Evolutionary conservation across 2,113 vertebrate genomes (phyloP).

Genomic region (Caranx melampygus): DNA sequence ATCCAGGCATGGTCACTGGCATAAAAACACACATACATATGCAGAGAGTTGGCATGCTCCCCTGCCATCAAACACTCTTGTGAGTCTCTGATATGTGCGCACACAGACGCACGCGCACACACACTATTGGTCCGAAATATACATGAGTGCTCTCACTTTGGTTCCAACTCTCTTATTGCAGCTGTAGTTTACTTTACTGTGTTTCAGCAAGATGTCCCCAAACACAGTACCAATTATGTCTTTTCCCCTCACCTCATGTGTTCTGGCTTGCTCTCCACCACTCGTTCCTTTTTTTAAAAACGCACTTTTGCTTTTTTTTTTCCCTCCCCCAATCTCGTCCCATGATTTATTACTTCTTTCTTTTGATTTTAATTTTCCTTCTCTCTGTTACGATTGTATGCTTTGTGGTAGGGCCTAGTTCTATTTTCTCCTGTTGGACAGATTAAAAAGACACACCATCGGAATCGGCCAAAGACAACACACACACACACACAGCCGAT

Average conservation of each 20-base stretch:
- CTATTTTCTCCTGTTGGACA: conserved; percentile 70
- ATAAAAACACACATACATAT: conserved; percentile 42
- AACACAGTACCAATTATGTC: conserved; percentile 70
- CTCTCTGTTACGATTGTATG: conserved; percentile 51
- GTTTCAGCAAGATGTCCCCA: conserved; percentile 66
- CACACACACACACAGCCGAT: conserved; percentile 15
- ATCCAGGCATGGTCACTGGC: conserved; percentile 46
- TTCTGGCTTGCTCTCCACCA: conserved; percentile 47
- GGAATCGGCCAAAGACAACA: conserved; percentile 65
- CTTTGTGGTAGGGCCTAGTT: conserved; percentile 64
- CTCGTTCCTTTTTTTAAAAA: conserved; percentile 57
- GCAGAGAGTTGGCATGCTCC: conserved; percentile 21
- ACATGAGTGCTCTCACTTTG: conserved; percentile 51
- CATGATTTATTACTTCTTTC: conserved; percentile 71
- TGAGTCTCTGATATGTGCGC: conserved; percentile 10
- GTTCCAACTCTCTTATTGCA: conserved; percentile 55
- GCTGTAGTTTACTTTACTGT: conserved; percentile 65
- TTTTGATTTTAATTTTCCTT: conserved; percentile 63
- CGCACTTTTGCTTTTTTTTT: conserved; percentile 1
- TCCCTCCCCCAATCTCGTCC: conserved; percentile 10
- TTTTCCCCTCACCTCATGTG: conserved; percentile 69
- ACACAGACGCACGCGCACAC: conserved; percentile 32
- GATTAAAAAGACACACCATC: conserved; percentile 67
- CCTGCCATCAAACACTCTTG: conserved; percentile 33
- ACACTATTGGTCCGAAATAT: conserved; percentile 48